Conservation (phyloP, 2,888 invertebrate species). For the Microplitis deprimator region DNA sequence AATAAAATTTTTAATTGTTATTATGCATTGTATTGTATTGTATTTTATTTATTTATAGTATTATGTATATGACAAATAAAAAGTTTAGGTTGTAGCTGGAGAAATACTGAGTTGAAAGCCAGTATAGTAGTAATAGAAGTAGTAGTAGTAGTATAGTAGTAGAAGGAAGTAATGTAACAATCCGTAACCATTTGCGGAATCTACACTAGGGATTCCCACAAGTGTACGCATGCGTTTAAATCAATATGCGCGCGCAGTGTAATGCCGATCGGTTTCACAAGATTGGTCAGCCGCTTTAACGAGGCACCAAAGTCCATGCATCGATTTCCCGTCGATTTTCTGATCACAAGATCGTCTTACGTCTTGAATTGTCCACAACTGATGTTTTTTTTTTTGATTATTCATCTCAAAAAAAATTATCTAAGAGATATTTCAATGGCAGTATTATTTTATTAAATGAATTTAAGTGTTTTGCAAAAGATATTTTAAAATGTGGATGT, state of each 20-base stretch:
- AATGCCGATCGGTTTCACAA: slow-evolving; percentile 43
- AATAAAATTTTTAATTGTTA: no score
- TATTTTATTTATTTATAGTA: no score
- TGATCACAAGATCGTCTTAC: slow-evolving; percentile 9
- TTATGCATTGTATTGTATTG: no score
- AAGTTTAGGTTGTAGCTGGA: neutral
- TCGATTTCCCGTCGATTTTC: slow-evolving; percentile 16
- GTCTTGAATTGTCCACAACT: slow-evolving; percentile 24
- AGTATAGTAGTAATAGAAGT: neutral
- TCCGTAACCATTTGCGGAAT: slow-evolving; percentile 37
- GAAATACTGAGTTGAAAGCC: neutral
- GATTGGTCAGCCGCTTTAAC: slow-evolving; percentile 44
- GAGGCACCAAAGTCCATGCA: slow-evolving; percentile 47
- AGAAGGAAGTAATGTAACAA: slow-evolving; percentile 40
- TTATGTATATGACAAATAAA: neutral
- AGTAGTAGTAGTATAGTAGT: slow-evolving; percentile 40
- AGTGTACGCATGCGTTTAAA: slow-evolving; percentile 21
- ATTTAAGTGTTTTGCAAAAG: neutral
- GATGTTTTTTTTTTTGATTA: neutral
- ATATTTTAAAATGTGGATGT: slow-evolving; percentile 12
- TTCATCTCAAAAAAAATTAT: neutral
- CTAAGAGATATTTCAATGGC: neutral
- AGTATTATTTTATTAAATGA: neutral
- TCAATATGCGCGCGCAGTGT: slow-evolving; percentile 24
- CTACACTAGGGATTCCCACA: slow-evolving; percentile 35